These are phyloP conservation scores for Lasioglossum marginatum DNA, from an alignment of 2,888 invertebrate species.

Conservation along the genomic window DNA sequence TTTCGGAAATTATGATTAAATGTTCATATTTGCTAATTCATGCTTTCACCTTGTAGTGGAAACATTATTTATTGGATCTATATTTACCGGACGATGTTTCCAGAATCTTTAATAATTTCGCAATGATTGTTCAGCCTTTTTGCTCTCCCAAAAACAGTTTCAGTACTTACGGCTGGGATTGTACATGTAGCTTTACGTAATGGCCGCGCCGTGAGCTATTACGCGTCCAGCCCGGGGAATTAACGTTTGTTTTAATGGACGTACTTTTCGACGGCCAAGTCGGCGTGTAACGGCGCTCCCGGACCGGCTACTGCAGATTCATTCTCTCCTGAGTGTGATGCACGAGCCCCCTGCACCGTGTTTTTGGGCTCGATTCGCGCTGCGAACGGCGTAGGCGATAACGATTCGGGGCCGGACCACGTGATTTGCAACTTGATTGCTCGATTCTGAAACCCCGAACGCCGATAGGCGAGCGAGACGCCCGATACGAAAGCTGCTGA, in stretches of 20 bases:
- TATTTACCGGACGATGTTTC: background rate
- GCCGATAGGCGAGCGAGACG: constrained; percentile 13
- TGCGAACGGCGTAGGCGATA: constrained; percentile 14
- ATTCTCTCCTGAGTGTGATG: constrained; percentile 46
- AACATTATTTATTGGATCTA: background rate
- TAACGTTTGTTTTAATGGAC: constrained; percentile 71
- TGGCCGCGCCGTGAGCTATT: constrained; percentile 59
- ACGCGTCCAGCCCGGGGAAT: constrained; percentile 52
- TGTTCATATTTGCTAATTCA: background rate
- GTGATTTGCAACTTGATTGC: constrained; percentile 51
- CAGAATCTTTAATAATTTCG: background rate
- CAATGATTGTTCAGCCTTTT: background rate
- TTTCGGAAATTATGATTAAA: background rate
- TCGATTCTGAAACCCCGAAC: background rate
- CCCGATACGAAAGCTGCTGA: background rate
- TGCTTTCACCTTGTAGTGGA: background rate
- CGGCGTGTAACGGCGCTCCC: constrained; percentile 43
- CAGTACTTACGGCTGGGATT: constrained; percentile 1
- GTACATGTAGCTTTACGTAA: constrained; percentile 57
- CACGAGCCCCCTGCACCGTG: constrained; percentile 14
- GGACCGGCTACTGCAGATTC: constrained; percentile 43
- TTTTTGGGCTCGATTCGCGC: constrained; percentile 26
- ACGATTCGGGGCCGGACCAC: constrained; percentile 21
- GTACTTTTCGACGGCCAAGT: constrained; percentile 57
- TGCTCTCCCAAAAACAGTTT: background rate